These are phyloP conservation scores for Cloeon dipterum DNA, from an alignment of 2,888 invertebrate species.

Conservation along the genomic window DNA sequence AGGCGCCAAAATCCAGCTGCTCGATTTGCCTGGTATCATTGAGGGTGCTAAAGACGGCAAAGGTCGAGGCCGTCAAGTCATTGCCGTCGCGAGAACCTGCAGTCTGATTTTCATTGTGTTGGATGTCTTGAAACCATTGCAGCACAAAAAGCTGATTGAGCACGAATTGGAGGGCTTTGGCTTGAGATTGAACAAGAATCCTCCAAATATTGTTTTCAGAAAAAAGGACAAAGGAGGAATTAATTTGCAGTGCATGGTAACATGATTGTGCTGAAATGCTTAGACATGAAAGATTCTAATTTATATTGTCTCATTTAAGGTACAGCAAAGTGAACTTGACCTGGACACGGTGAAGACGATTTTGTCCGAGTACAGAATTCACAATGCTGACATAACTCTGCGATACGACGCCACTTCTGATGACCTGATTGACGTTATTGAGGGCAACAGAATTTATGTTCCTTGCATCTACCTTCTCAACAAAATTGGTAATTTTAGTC, in stretches of 20 bases:
- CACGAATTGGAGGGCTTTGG: slow-evolving; percentile 99
- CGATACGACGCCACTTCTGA: slow-evolving; percentile 90
- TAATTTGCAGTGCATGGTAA: slow-evolving; percentile 76
- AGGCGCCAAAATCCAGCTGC: slow-evolving; percentile 94
- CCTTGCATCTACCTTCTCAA: slow-evolving; percentile 97
- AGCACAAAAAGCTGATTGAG: slow-evolving; percentile 88
- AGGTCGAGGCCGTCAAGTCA: slow-evolving; percentile 94
- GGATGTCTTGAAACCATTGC: slow-evolving; percentile 90
- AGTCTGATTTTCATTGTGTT: slow-evolving; percentile 93
- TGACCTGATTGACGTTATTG: slow-evolving; percentile 94
- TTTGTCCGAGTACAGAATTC: slow-evolving; percentile 91
- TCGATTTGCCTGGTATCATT: slow-evolving; percentile 98
- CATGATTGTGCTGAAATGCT: slow-evolving; percentile 6
- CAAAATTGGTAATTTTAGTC: slow-evolving; percentile 60
- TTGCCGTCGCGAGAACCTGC: slow-evolving; percentile 96
- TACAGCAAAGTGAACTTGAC: slow-evolving; percentile 71
- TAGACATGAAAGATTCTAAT: not conserved
- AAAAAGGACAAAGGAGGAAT: slow-evolving; percentile 98
- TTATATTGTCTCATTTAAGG: not conserved
- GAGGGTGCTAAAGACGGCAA: slow-evolving; percentile 99
- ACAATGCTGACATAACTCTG: slow-evolving; percentile 93
- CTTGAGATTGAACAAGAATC: slow-evolving; percentile 80
- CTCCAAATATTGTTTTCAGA: slow-evolving; percentile 88
- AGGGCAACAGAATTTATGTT: slow-evolving; percentile 94
- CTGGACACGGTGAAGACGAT: slow-evolving; percentile 86